Base-by-base conservation (phyloP, 1,140 invertebrate species). In the Tetramorium alpestre region DNA sequence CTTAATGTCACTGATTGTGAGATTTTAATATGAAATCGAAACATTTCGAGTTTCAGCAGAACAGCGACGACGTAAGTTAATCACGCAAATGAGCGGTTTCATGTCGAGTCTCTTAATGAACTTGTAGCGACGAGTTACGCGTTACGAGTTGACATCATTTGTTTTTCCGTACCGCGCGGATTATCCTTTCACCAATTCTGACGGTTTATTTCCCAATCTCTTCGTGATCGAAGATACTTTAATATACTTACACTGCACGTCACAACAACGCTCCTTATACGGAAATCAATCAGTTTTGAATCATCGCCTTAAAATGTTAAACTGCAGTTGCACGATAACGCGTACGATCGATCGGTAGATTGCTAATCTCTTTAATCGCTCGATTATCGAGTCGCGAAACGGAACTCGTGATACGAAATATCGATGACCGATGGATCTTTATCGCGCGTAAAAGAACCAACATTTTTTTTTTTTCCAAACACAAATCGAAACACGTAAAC, bases 331-430 rank as follows among this genome's bases (percentile, higher is more conserved):
- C 38, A 33, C 4, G 54, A 73, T 49, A 82, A 75, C 41, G 33
- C 56, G 5, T 60, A 28, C 80, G 80, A 84, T 84, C 69, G 80
- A 75, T 84, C 54, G n/a, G 41, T 60, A 33, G n/a, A 70, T 28
- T 28, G 22, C 2, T 38, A 47, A 60, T 82, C 54, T 47, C 3
- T n/a, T 54, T 38, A 56, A 82, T 72, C 65, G 3, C 13, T 44
- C 11, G 25, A 58, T 1, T 18, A 2, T 25, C 11, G 18, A 65
- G 13, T 33, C 16, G 41, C 41, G 28, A 81, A 16, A 54, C 18
- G 11, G 11, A 33, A 82, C 51, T 69, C 44, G 25, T 22, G 7
- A 2, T 6, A n/a, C 10, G 25, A 58, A 82, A 16, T 18, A 78
- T 10, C 4, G 18, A 13, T 5, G 18, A 38, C 22, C 44, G 13